These are phyloP conservation scores for Conopomorpha cramerella DNA, from an alignment of 1,140 invertebrate genomes.

Conservation along the genomic window DNA sequence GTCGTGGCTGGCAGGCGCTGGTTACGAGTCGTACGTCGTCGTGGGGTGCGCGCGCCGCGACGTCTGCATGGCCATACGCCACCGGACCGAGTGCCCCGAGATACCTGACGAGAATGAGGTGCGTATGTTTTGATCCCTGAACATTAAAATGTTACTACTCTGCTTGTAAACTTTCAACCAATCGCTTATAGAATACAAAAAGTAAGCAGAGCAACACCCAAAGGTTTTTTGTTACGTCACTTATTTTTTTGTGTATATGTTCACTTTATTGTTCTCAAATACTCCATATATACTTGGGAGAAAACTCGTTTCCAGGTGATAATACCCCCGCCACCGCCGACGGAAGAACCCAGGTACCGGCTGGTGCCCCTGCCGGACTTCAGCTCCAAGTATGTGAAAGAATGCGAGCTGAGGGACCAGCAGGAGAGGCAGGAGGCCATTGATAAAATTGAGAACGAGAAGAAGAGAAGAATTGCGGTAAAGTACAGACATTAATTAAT, in stretches of 20 bases:
- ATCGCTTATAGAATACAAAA: too few relatives aligned
- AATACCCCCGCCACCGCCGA: slow-evolving; percentile 14
- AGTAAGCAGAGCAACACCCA: too few relatives aligned
- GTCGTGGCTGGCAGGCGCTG: slow-evolving; percentile 79
- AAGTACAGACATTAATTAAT: too few relatives aligned
- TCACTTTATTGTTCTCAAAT: too few relatives aligned
- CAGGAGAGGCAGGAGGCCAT: slow-evolving; percentile 35
- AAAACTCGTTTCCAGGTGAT: slow-evolving; percentile 13
- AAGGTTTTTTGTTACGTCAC: too few relatives aligned
- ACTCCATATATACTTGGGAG: too few relatives aligned
- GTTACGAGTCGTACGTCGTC: slow-evolving; percentile 86
- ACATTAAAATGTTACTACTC: too few relatives aligned
- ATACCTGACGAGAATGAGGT: slow-evolving; percentile 35
- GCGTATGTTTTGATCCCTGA: slow-evolving; percentile 4
- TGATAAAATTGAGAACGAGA: slow-evolving; percentile 45
- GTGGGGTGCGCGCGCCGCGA: slow-evolving; percentile 81
- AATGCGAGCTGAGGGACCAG: slow-evolving; percentile 62
- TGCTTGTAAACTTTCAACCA: too few relatives aligned
- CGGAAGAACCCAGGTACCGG: slow-evolving; percentile 59
- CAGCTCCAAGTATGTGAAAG: slow-evolving; percentile 65
- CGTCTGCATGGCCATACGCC: slow-evolving; percentile 65
- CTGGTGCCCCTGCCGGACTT: slow-evolving; percentile 66
- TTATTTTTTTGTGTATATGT: too few relatives aligned
- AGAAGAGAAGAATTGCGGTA: slow-evolving; percentile 42
- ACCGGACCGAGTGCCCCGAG: slow-evolving; percentile 59